These are phyloP conservation scores for Lampris incognitus DNA, from an alignment of 2,113 vertebrate species.

Conservation along the genomic window DNA sequence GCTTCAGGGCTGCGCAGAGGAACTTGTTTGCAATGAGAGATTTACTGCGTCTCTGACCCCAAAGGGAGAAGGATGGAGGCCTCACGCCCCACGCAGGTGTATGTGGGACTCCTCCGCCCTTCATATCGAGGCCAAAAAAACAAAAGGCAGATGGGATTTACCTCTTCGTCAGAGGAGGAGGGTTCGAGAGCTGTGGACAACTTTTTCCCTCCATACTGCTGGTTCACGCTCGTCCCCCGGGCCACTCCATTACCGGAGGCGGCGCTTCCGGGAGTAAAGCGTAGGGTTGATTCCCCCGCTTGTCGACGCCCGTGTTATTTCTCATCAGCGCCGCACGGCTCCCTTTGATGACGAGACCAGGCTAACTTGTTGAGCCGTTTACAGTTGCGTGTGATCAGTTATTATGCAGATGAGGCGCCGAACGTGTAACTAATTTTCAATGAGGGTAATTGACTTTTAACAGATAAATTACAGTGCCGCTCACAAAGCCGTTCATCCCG, in stretches of 20 bases:
- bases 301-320: slow-evolving; percentile 51
- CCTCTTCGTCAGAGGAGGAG: slow-evolving; percentile 48
- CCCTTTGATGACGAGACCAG: slow-evolving; percentile 58
- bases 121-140: slow-evolving; percentile 37
- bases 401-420: slow-evolving; percentile 55
- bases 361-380: slow-evolving; percentile 43
- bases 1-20: slow-evolving; percentile 38
- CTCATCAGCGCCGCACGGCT: slow-evolving; percentile 46
- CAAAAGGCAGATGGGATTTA: slow-evolving; percentile 60
- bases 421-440: slow-evolving; percentile 61
- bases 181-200: slow-evolving; percentile 39
- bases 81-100: slow-evolving; percentile 52
- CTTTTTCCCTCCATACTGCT: slow-evolving; percentile 42
- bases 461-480: slow-evolving; percentile 62
- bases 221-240: slow-evolving; percentile 60
- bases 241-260: slow-evolving; percentile 59
- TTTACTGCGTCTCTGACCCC: slow-evolving; percentile 51
- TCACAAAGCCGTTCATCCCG: slow-evolving; percentile 33
- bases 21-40: slow-evolving; percentile 47
- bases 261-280: slow-evolving; percentile 68
- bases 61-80: slow-evolving; percentile 45
- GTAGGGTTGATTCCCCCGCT: slow-evolving; percentile 63
- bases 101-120: slow-evolving; percentile 42
- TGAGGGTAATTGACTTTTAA: slow-evolving; percentile 62
- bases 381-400: slow-evolving; percentile 46